Evolutionary conservation across 2,797 vertebrate species (phyloP), one percentile per base, ranked within the genome.

Genomic region (Chelonia mydas): DNA sequence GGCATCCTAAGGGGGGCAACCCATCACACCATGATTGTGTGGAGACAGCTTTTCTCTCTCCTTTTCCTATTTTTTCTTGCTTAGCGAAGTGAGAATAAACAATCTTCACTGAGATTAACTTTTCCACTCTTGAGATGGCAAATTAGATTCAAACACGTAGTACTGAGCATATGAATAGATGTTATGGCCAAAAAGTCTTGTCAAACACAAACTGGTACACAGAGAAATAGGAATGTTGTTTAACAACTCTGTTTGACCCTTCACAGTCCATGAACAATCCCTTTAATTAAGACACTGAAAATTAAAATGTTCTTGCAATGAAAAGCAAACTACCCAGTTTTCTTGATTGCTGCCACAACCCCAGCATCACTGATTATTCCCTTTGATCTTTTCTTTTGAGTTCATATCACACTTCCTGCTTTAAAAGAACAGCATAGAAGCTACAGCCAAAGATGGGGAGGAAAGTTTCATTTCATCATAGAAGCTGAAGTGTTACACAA

Each of bases 51-150:
- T 82, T 91, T 87, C 90, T 89, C 72, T 87, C 81, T 82, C 87
- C 13, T 92, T 86, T 90, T 81, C 54, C 74, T 25, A 72, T 61
- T 11, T 74, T 74, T 91, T 90, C 84, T 89, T 90, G 13, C 19
- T 41, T 89, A 92, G 81, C 54, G 81, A 33, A 47, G 51, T 83
- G 74, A 83, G 88, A 91, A 89, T 81, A 90, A 84, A 77, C 82
- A 59, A 77, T 3, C 1, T 49, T 79, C 23, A 89, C 21, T 23
- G 78, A 90, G 82, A 90, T 91, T 95, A 95, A 90, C 84, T 94
- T 96, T 95, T 96, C 93, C 53, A 82, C 88, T 92, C 90, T 53
- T 80, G 33, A 82, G 84, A 91, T 11, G 83, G 61, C 45, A 88
- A 86, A 87, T 68, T 47, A 88, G 78, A 84, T 87, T 54, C 76